Evolutionary conservation across 1,140 invertebrate genomes (phyloP).

Genomic region (Drosophila sproati): DNA sequence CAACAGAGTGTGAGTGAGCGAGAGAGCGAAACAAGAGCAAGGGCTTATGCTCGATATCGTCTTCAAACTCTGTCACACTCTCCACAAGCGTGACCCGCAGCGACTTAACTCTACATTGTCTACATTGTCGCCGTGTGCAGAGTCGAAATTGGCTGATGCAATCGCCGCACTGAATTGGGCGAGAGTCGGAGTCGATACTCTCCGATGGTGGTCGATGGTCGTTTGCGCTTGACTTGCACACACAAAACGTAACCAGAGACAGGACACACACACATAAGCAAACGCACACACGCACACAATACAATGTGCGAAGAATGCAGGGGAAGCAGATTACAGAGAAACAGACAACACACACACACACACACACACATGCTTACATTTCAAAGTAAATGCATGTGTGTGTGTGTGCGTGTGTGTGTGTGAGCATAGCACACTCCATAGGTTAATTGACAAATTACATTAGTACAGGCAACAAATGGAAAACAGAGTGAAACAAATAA

Average conservation of each 20-base stretch:
- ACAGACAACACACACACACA: slow-evolving; percentile 16
- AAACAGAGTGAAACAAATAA: neutral
- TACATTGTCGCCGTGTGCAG: slow-evolving; percentile 18
- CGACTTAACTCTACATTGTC: slow-evolving; percentile 8
- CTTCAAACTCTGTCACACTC: slow-evolving; percentile 29
- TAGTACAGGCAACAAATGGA: slow-evolving; percentile 21
- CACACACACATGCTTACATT: neutral
- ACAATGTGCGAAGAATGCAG: slow-evolving; percentile 54
- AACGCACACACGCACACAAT: slow-evolving; percentile 21
- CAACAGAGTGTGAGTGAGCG: neutral
- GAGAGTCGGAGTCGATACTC: slow-evolving; percentile 45
- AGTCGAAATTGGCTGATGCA: slow-evolving; percentile 72
- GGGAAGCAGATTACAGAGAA: slow-evolving; percentile 50
- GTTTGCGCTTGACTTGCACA: slow-evolving; percentile 56
- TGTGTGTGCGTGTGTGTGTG: neutral
- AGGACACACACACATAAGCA: neutral
- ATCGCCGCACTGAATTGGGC: slow-evolving; percentile 60
- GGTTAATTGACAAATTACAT: slow-evolving; percentile 70
- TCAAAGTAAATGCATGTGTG: too few relatives aligned
- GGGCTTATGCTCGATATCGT: slow-evolving; percentile 54
- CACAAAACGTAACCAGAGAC: slow-evolving; percentile 58
- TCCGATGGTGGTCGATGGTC: slow-evolving; percentile 44
- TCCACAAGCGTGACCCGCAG: slow-evolving; percentile 25
- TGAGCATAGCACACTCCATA: slow-evolving; percentile 44
- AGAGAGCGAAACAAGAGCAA: slow-evolving; percentile 33